A percentile compares a stretch with the other conserved stretches of the same genome.
Evolutionary conservation across 23 tunicate species (phyloP).

Genomic region (Diplosoma virens): DNA sequence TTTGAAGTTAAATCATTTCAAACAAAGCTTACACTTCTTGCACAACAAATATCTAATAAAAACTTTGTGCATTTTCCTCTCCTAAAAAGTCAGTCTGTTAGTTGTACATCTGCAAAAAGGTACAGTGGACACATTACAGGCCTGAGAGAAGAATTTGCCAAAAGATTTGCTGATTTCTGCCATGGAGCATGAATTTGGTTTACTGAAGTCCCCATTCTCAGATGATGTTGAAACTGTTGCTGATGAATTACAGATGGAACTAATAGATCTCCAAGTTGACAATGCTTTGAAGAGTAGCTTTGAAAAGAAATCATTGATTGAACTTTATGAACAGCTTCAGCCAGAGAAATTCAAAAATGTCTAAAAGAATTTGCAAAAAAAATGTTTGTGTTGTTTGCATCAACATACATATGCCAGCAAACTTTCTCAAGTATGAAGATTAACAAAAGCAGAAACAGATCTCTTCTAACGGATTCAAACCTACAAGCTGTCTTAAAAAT

Average conservation of each 20-base stretch:
- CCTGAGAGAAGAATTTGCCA: constrained; percentile 21
- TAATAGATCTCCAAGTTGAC: too few species aligned
- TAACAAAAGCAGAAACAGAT: too few species aligned
- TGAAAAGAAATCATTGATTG: constrained; percentile 17
- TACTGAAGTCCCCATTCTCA: constrained; percentile 22
- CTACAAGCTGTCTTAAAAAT: too few species aligned
- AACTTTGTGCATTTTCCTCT: constrained; percentile 29
- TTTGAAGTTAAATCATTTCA: constrained; percentile 23
- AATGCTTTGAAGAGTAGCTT: constrained; percentile 23
- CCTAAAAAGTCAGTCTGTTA: constrained; percentile 28
- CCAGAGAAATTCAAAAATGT: constrained; percentile 15
- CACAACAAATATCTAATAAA: constrained; percentile 7
- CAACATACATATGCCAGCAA: constrained; percentile 37
- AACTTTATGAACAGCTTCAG: constrained; percentile 17
- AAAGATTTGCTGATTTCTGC: constrained; percentile 32
- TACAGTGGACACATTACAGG: constrained; percentile 25
- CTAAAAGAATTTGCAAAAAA: constrained; percentile 29
- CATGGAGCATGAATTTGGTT: constrained; percentile 17
- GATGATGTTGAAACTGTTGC: constrained; percentile 17
- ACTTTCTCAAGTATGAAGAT: constrained; percentile 28
- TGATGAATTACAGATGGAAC: constrained; percentile 17
- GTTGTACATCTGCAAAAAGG: constrained; percentile 6
- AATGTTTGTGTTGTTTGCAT: constrained; percentile 34
- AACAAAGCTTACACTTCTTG: constrained; percentile 19
- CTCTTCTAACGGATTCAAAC: too few species aligned